Conservation (phyloP, 1,140 invertebrate genomes). For the Oncopeltus fasciatus region DNA sequence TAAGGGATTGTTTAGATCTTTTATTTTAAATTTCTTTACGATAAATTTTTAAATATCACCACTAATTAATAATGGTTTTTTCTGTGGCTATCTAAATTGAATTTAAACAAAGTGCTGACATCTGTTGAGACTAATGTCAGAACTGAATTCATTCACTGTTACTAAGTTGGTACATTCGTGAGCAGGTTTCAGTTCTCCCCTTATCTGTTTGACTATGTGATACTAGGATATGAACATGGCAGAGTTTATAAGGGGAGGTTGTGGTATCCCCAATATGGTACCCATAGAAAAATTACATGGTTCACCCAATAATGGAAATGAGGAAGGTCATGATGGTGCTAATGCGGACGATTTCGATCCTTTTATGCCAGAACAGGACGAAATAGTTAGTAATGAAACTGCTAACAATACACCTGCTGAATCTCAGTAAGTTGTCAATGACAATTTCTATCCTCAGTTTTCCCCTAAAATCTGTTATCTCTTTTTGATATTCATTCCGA, state of each 20-base stretch:
- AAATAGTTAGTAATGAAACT: constrained; percentile 53
- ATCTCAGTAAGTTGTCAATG: constrained; percentile 36
- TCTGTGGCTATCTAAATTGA: no score
- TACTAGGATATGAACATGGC: constrained; percentile 30
- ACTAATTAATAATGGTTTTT: no score
- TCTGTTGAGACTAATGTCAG: not conserved
- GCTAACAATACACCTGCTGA: constrained; percentile 40
- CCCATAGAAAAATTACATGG: constrained; percentile 41
- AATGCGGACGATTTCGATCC: constrained; percentile 58
- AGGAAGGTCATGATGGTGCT: constrained; percentile 54
- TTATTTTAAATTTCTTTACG: no score
- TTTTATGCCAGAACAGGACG: constrained; percentile 48
- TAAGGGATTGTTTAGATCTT: no score
- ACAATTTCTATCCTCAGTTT: not conserved
- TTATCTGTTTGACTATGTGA: constrained; percentile 3
- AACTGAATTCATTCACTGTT: not conserved
- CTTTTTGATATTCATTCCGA: no score
- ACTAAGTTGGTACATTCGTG: not conserved
- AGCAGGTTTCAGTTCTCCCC: not conserved
- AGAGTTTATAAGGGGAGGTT: constrained; percentile 40
- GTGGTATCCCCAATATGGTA: constrained; percentile 35
- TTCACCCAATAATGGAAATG: constrained; percentile 67
- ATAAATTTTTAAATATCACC: no score
- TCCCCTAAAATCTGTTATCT: no score
- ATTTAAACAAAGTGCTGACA: constrained; percentile 5